A percentile compares a stretch with the other conserved stretches of the same genome.
Evolutionary conservation across 2,888 invertebrate species (phyloP).

Genomic region (Octonoba sinensis): DNA sequence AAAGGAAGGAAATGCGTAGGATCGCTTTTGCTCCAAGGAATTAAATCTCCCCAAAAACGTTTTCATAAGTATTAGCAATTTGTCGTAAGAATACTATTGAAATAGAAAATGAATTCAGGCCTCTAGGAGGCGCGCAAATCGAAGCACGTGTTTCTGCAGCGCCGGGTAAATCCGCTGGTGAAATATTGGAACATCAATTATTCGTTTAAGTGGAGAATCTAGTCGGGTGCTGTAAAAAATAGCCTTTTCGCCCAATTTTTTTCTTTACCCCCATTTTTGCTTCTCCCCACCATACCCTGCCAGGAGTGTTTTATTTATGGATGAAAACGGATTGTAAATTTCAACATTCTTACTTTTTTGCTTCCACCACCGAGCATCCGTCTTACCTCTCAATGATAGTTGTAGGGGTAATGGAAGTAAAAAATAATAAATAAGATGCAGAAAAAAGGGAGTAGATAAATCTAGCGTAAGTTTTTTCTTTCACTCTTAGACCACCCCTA

Average conservation of each 20-base stretch:
- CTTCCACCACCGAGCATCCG: not conserved
- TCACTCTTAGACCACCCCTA: too few relatives aligned
- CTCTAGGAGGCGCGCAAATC: not conserved
- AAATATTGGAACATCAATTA: constrained; percentile 57
- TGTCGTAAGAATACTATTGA: too few relatives aligned
- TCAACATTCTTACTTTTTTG: constrained; percentile 8
- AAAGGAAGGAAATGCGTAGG: too few relatives aligned
- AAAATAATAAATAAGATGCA: too few relatives aligned
- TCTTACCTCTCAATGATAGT: too few relatives aligned
- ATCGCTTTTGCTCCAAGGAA: too few relatives aligned
- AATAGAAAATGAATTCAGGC: too few relatives aligned
- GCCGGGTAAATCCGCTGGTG: constrained; percentile 17
- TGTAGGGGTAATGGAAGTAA: too few relatives aligned
- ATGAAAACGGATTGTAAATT: constrained; percentile 53
- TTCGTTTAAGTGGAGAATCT: constrained; percentile 52
- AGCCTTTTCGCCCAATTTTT: constrained; percentile 26
- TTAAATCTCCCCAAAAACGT: too few relatives aligned
- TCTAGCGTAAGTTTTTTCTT: too few relatives aligned
- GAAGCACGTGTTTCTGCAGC: constrained; percentile 42
- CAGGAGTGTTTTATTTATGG: constrained; percentile 48
- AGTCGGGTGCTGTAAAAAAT: constrained; percentile 45
- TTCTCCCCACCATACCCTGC: not conserved
- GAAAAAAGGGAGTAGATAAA: too few relatives aligned
- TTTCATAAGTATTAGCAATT: too few relatives aligned
- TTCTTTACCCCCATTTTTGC: not conserved